These are phyloP conservation scores for Tridacna crocea DNA, from an alignment of 2,888 invertebrate genomes.

Conservation along the genomic window DNA sequence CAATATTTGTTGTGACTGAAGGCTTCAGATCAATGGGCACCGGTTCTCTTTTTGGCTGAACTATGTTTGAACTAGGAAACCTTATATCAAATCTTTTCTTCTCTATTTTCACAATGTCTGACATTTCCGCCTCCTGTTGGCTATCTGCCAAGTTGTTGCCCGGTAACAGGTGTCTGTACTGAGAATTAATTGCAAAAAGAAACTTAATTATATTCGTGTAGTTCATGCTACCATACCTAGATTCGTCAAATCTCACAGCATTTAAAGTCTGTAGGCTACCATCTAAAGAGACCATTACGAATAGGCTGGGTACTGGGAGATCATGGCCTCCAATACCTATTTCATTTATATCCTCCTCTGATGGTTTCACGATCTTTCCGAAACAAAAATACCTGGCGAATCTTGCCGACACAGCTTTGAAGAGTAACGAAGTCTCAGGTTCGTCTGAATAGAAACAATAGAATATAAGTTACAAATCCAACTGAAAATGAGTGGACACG, in stretches of 20 bases:
- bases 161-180: conserved; percentile 67
- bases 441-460: conserved; percentile 58
- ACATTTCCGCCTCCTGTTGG: conserved; percentile 70
- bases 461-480: conserved; percentile 11
- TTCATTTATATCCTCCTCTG: conserved; percentile 58
- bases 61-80: conserved; percentile 29
- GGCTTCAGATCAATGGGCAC: neutral
- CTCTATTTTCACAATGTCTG: conserved; percentile 69
- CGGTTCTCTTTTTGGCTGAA: neutral
- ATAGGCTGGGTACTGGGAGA: conserved; percentile 62
- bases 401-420: conserved; percentile 66
- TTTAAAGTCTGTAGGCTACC: conserved; percentile 57
- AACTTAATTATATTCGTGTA: conserved; percentile 71
- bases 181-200: conserved; percentile 68
- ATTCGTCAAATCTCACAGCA: conserved; percentile 65
- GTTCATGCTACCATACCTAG: conserved; percentile 62
- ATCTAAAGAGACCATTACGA: conserved; percentile 61
- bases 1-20: neutral
- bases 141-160: conserved; percentile 63
- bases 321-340: conserved; percentile 63
- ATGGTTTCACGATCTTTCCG: conserved; percentile 66
- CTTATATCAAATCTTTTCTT: conserved; percentile 62
- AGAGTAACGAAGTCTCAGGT: conserved; percentile 58
- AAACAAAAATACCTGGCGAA: conserved; percentile 72
- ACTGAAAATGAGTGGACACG: neutral